Evolutionary conservation across 2,113 vertebrate genomes (phyloP), one percentile per base, ranked within the genome.

Genomic region (Leucopsar rothschildi): DNA sequence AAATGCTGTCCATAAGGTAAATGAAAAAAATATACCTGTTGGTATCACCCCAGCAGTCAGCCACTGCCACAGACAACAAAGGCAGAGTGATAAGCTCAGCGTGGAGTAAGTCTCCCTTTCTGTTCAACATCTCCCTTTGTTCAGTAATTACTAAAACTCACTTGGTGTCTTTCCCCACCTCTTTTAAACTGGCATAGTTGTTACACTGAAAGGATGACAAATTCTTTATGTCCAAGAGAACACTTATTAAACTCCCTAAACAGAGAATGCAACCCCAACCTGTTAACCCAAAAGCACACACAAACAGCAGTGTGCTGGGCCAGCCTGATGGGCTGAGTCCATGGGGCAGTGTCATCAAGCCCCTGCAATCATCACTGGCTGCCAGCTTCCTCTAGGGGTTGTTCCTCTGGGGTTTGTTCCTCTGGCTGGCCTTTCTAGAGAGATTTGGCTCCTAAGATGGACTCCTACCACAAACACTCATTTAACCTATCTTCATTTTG

Each of bases 221-320:
- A 69, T 69, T 29, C 53, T 45, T 39, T 16, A 22, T 4, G 3
- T 60, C 39, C 35, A 40, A 57, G 77, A 72, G 84, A 68, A 49
- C 1, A 0, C 20, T n/a, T 12, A 39, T 12, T 45, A 15, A 77
- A 69, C 64, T 84, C 28, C 29, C 20, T 50, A 25, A 72, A 23
- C 11, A 37, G 22, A 55, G 33, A 64, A 55, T 15, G 25, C 24
- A 49, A 20, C 22, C 12, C n/a, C 13, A 9, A 27, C 12, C 59
- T 3, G 0, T 52, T 22, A 14, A 25, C n/a, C 31, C 55, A 4
- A 56, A 75, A 29, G 0, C 75, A 47, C 3, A 33, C 24, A 49
- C 15, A 24, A 39, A 13, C 53, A 49, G 12, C 45, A 27, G 24
- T 12, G 52, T 45, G 45, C 66, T 12, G 5, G 47, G 23, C 10